These are phyloP conservation scores for Carollia perspicillata DNA, from an alignment of 2,113 vertebrate species.

Conservation along the genomic window DNA sequence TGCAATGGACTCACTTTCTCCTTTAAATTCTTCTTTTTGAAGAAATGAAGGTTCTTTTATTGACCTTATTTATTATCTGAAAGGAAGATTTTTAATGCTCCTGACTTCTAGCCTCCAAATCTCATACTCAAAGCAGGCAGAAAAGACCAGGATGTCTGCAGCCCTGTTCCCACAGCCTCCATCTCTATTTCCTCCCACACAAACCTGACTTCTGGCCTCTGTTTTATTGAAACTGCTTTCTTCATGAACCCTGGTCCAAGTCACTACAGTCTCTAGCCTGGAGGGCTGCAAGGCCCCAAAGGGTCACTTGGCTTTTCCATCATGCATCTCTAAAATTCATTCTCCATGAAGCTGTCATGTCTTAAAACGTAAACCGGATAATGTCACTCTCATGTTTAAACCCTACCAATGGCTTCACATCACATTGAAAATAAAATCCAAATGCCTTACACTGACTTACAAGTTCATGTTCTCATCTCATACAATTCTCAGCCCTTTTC, in stretches of 20 bases:
- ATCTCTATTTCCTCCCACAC: background rate
- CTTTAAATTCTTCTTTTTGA: background rate
- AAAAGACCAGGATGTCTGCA: background rate
- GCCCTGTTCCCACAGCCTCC: background rate
- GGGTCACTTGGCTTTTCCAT: background rate
- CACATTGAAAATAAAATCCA: conserved; percentile 20
- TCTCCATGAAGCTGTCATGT: background rate
- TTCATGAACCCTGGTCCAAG: background rate
- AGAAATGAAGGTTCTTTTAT: too few species aligned
- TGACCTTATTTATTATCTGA: too few species aligned
- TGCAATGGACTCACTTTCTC: background rate
- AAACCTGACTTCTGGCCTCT: background rate
- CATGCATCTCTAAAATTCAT: background rate
- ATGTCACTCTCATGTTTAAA: background rate
- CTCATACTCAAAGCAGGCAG: background rate
- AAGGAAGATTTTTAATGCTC: background rate
- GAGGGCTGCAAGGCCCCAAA: background rate
- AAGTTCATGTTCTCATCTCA: background rate
- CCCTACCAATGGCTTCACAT: background rate
- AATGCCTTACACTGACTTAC: background rate
- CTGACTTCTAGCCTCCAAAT: background rate
- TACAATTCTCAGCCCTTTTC: background rate
- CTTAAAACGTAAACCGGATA: background rate
- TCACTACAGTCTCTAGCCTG: background rate
- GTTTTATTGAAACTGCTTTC: background rate